phyloP scores from a whole-genome alignment of 2,888 invertebrate species.

The Penaeus monodon region DNA sequence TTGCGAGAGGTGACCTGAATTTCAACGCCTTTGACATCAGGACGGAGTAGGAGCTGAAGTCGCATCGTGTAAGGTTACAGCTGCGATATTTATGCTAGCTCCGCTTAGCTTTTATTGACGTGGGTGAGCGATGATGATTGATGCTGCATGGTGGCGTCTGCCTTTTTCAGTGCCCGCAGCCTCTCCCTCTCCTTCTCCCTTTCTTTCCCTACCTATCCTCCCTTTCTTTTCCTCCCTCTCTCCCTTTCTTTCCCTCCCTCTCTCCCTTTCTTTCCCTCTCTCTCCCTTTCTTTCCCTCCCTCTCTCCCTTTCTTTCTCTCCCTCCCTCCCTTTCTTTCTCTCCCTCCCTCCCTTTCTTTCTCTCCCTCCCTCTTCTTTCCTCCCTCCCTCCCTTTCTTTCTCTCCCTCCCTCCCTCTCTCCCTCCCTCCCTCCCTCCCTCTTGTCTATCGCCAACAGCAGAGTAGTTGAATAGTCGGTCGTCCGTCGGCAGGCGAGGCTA shows the following conservation, averaged over 20 bases:
- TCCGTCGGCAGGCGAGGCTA: too few relatives aligned
- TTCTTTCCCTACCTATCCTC: background rate
- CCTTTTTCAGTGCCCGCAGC: background rate
- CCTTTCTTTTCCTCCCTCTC: background rate
- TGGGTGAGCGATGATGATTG: constrained; percentile 29
- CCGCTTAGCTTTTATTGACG: constrained; percentile 22
- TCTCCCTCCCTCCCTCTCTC: too few relatives aligned
- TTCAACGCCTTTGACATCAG: too few relatives aligned
- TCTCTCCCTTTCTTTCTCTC: constrained; percentile 33
- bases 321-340: background rate
- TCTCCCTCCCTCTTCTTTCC: too few relatives aligned
- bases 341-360: background rate
- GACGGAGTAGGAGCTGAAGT: too few relatives aligned
- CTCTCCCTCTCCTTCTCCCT: background rate
- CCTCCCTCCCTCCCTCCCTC: background rate
- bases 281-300: constrained; percentile 36
- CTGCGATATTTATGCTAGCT: too few relatives aligned
- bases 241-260: constrained; percentile 36
- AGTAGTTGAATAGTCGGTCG: too few relatives aligned
- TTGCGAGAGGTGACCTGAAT: too few relatives aligned
- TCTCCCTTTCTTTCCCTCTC: constrained; percentile 40
- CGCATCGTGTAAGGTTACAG: too few relatives aligned
- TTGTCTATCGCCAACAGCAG: too few relatives aligned
- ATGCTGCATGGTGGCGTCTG: constrained; percentile 14
- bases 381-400: too few relatives aligned